phyloP scores from a whole-genome alignment of 1,140 invertebrate species.

The Globodera rostochiensis region DNA sequence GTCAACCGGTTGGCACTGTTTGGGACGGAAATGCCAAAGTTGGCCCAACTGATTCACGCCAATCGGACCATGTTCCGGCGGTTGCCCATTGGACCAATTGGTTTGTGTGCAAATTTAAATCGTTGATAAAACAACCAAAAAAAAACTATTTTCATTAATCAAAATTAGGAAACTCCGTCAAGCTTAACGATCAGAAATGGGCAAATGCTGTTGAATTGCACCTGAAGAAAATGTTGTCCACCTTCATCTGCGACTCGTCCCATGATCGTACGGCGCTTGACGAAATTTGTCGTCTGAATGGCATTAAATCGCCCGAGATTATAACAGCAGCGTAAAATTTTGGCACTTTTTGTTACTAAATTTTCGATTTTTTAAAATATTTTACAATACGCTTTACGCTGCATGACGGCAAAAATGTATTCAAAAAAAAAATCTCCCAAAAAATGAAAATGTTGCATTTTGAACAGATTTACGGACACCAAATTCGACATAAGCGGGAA shows the following conservation, averaged over 20 bases:
- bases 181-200: constrained; percentile 44
- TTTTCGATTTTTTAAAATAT: neutral
- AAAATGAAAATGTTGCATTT: neutral
- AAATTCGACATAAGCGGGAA: constrained; percentile 27
- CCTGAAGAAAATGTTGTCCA: constrained; percentile 22
- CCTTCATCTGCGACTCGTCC: constrained; percentile 40
- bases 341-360: neutral
- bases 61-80: constrained; percentile 24
- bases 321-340: constrained; percentile 20
- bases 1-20: constrained; percentile 34
- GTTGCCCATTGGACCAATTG: constrained; percentile 43
- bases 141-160: neutral
- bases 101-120: neutral
- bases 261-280: constrained; percentile 35
- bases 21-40: constrained; percentile 27
- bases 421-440: neutral
- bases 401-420: too few species aligned
- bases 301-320: constrained; percentile 19
- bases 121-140: constrained; percentile 4
- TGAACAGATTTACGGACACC: constrained; percentile 22
- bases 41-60: constrained; percentile 24
- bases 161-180: constrained; percentile 25
- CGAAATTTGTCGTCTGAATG: constrained; percentile 3
- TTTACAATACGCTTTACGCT: neutral
- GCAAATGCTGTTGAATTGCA: constrained; percentile 37